Evolutionary conservation across 2,888 invertebrate species (phyloP).

Genomic region (Epirrhoe tristata): DNA sequence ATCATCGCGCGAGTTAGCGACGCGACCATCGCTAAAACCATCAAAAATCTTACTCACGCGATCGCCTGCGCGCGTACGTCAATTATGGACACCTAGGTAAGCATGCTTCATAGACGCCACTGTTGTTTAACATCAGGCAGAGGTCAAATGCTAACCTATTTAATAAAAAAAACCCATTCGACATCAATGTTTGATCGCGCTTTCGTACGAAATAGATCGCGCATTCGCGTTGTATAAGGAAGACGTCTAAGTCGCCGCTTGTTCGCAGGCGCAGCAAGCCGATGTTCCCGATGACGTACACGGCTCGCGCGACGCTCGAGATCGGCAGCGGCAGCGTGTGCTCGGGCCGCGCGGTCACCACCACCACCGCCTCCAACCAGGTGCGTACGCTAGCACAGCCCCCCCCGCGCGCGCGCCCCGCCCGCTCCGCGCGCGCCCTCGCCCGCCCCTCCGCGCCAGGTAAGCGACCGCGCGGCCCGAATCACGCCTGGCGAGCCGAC

Average conservation of each 20-base stretch:
- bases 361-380: conserved; percentile 83
- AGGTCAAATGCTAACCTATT: no score
- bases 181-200: not conserved
- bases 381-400: conserved; percentile 66
- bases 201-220: conserved; percentile 7
- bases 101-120: no score
- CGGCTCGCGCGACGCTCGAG: conserved; percentile 82
- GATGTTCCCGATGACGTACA: conserved; percentile 81
- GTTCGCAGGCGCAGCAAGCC: conserved; percentile 78
- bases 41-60: no score
- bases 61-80: no score
- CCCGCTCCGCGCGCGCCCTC: conserved; percentile 22
- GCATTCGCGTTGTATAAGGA: conserved; percentile 5
- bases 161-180: no score
- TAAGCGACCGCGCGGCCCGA: conserved; percentile 55
- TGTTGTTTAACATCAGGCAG: no score
- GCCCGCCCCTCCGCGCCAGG: conserved; percentile 31
- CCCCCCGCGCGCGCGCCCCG: conserved; percentile 16
- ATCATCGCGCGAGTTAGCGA: no score
- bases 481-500: conserved; percentile 10
- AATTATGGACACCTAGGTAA: no score
- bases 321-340: conserved; percentile 81
- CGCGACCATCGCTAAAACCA: no score
- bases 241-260: conserved; percentile 42
- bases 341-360: conserved; percentile 83